Percentiles rank a stretch among this genome's conserved stretches.
phyloP scores from a whole-genome alignment of 2,888 invertebrate genomes.

The Gymnosoma rotundatum region DNA sequence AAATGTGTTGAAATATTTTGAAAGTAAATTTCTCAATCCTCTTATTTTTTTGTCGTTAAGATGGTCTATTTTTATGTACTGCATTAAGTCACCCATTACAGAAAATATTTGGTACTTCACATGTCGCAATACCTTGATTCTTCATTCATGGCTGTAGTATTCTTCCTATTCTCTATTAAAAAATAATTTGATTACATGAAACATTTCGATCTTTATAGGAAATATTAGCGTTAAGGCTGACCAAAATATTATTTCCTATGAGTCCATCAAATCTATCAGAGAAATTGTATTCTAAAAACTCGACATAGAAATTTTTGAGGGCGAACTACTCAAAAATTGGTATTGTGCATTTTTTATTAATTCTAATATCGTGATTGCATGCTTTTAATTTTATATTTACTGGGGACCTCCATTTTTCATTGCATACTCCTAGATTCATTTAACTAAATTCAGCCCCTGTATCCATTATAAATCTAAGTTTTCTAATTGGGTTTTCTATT shows the following conservation, averaged over 20 bases:
- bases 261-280: slow-evolving; percentile 43
- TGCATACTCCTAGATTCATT: slow-evolving; percentile 6
- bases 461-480: slow-evolving; percentile 23
- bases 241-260: slow-evolving; percentile 47
- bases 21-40: slow-evolving; percentile 20
- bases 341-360: slow-evolving; percentile 16
- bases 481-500: neutral
- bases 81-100: neutral
- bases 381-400: slow-evolving; percentile 28
- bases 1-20: slow-evolving; percentile 41
- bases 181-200: neutral
- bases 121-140: slow-evolving; percentile 6
- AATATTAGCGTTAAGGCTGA: neutral
- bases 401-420: slow-evolving; percentile 18
- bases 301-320: slow-evolving; percentile 13
- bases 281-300: slow-evolving; percentile 47
- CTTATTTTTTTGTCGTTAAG: slow-evolving; percentile 23
- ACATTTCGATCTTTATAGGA: too few species aligned
- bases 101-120: neutral
- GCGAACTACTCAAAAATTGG: slow-evolving; percentile 39
- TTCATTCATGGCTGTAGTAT: neutral
- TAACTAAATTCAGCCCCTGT: slow-evolving; percentile 11
- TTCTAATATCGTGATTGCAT: slow-evolving; percentile 12
- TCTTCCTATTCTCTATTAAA: neutral
- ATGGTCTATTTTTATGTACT: slow-evolving; percentile 3